A percentile compares a stretch with the other conserved stretches of the same genome.
phyloP scores from a whole-genome alignment of 1,140 invertebrate genomes.

The Drosophila cardini region DNA sequence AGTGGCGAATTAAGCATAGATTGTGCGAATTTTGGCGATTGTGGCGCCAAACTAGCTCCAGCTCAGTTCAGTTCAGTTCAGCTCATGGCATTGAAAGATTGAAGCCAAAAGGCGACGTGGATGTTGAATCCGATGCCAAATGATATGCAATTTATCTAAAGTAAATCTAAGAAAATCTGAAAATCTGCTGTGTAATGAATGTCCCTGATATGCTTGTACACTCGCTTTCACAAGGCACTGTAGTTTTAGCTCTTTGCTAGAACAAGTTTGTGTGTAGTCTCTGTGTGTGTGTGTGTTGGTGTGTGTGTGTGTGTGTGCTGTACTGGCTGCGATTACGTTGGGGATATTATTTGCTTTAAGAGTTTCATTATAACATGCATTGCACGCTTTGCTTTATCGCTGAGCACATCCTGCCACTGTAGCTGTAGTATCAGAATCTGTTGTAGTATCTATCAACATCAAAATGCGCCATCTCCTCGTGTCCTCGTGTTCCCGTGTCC shows the following conservation, averaged over 20 bases:
- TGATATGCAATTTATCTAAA: slow-evolving; percentile 80
- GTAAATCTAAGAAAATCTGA: slow-evolving; percentile 75
- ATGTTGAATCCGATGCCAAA: slow-evolving; percentile 70
- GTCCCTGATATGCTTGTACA: slow-evolving; percentile 49
- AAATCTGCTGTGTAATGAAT: slow-evolving; percentile 81
- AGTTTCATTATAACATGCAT: slow-evolving; percentile 83
- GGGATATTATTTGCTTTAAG: slow-evolving; percentile 80
- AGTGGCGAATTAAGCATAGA: slow-evolving; percentile 10
- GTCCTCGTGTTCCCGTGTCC: not conserved
- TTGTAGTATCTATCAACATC: slow-evolving; percentile 68
- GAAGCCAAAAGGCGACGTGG: slow-evolving; percentile 24
- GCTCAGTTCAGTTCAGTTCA: no score
- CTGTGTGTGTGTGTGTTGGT: not conserved
- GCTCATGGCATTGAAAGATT: slow-evolving; percentile 3
- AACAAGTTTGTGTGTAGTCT: no score
- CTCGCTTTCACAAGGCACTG: not conserved
- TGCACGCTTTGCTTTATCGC: slow-evolving; percentile 75
- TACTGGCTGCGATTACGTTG: slow-evolving; percentile 14
- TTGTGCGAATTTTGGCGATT: slow-evolving; percentile 22
- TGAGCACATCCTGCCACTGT: slow-evolving; percentile 40
- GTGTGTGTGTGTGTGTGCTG: not conserved
- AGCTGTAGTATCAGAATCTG: slow-evolving; percentile 30
- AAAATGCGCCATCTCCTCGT: slow-evolving; percentile 56
- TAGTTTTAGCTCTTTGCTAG: slow-evolving; percentile 1
- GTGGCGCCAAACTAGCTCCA: slow-evolving; percentile 5